These are phyloP conservation scores for Babylonia areolata DNA, from an alignment of 1,140 invertebrate genomes.

Conservation along the genomic window DNA sequence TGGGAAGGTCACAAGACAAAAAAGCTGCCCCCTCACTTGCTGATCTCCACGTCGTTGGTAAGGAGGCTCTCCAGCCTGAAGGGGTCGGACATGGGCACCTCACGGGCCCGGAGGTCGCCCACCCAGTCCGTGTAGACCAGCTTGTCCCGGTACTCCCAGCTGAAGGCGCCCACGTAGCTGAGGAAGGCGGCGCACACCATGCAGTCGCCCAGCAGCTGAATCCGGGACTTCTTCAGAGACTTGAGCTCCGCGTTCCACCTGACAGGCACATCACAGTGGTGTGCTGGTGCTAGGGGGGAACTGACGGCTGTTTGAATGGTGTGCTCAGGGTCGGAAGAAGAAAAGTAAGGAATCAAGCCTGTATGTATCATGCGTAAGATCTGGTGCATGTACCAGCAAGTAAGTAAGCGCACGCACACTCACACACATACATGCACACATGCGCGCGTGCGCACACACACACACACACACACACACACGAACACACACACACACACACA, in stretches of 20 bases:
- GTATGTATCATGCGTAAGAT: too few relatives aligned
- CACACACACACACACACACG: too few relatives aligned
- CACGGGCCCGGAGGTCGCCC: constrained; percentile 80
- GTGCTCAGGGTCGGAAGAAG: too few relatives aligned
- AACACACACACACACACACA: too few relatives aligned
- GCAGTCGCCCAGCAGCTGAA: constrained; percentile 86
- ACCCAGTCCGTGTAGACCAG: constrained; percentile 89
- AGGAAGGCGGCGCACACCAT: constrained; percentile 86
- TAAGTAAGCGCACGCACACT: too few relatives aligned
- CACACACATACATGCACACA: too few relatives aligned
- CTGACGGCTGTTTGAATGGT: too few relatives aligned
- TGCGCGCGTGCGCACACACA: too few relatives aligned
- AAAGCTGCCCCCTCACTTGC: constrained; percentile 76
- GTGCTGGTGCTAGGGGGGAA: too few relatives aligned
- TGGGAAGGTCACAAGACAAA: too few relatives aligned
- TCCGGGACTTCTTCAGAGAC: constrained; percentile 81
- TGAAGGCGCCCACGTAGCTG: constrained; percentile 89
- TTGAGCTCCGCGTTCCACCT: constrained; percentile 84
- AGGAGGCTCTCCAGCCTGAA: constrained; percentile 83
- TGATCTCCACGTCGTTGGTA: constrained; percentile 88
- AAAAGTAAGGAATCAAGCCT: too few relatives aligned
- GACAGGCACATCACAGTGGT: neutral
- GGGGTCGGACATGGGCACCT: constrained; percentile 82
- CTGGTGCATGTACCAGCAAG: too few relatives aligned
- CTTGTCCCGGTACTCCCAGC: constrained; percentile 85